phyloP scores from a whole-genome alignment of 2,888 invertebrate species.

The Pristionchus entomophagus region DNA sequence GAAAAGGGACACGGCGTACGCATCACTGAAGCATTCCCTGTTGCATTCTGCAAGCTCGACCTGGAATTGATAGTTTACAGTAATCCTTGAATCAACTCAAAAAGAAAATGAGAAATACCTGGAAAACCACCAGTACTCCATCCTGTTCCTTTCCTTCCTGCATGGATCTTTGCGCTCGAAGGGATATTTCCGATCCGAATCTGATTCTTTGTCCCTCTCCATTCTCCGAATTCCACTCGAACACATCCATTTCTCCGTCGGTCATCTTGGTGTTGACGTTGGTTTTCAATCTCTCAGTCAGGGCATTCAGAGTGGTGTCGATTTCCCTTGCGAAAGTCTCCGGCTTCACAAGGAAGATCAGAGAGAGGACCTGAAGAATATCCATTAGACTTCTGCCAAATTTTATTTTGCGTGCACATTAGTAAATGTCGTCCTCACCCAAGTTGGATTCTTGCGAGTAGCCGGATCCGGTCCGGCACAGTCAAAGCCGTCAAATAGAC shows the following conservation, averaged over 20 bases:
- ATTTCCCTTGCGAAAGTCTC: conserved; percentile 55
- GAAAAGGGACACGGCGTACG: conserved; percentile 64
- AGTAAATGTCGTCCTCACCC: conserved; percentile 46
- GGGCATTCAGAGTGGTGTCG: conserved; percentile 59
- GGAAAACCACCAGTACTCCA: conserved; percentile 33
- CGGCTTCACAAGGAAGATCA: conserved; percentile 62
- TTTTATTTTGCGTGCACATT: neutral
- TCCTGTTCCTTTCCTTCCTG: neutral
- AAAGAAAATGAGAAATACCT: neutral
- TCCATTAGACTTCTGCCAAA: neutral
- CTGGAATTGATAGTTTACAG: neutral
- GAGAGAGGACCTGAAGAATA: conserved; percentile 58
- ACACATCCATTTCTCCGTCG: conserved; percentile 63
- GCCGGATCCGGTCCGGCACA: conserved; percentile 82
- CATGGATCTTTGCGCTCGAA: neutral
- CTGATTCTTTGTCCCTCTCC: conserved; percentile 25
- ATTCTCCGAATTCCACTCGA: conserved; percentile 62
- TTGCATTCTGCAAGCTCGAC: conserved; percentile 60
- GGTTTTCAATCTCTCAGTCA: conserved; percentile 63
- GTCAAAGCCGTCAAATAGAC: conserved; percentile 95
- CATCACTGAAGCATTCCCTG: conserved; percentile 61
- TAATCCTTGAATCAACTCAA: no score
- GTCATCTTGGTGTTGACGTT: conserved; percentile 54
- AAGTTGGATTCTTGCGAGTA: neutral
- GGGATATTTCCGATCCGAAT: conserved; percentile 12